A percentile compares a stretch with the other conserved stretches of the same genome.
Conservation (phyloP, 2,113 vertebrate genomes). For the Callocephalon fimbriatum region DNA sequence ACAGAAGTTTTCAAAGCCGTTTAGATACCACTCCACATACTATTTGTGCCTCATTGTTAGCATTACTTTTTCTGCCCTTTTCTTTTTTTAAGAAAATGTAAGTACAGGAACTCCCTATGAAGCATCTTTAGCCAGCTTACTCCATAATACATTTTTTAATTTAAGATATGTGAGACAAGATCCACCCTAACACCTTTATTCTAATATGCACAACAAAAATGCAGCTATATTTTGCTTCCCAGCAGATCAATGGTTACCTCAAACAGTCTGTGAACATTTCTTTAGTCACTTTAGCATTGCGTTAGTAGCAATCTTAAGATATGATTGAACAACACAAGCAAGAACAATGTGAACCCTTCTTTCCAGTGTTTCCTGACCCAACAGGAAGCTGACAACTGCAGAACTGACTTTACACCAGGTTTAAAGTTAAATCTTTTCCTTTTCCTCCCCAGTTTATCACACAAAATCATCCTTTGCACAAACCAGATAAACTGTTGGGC, state of each 20-base stretch:
- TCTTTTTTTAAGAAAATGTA: not conserved
- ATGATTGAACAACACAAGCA: not conserved
- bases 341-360: accelerated
- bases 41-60: not conserved
- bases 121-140: not conserved
- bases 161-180: not conserved
- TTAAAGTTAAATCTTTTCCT: not conserved
- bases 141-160: not conserved
- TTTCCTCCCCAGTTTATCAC: not conserved
- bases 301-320: not conserved
- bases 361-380: not conserved
- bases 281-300: not conserved
- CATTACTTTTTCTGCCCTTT: not conserved
- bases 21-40: not conserved
- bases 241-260: not conserved
- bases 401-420: not conserved
- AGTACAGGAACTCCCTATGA: not conserved
- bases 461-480: not conserved
- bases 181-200: not conserved
- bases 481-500: not conserved
- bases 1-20: not conserved
- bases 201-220: not conserved
- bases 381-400: not conserved
- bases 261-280: not conserved
- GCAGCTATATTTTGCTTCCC: not conserved